Conservation (phyloP, 2,888 invertebrate genomes). For the Julus scandinavius region DNA sequence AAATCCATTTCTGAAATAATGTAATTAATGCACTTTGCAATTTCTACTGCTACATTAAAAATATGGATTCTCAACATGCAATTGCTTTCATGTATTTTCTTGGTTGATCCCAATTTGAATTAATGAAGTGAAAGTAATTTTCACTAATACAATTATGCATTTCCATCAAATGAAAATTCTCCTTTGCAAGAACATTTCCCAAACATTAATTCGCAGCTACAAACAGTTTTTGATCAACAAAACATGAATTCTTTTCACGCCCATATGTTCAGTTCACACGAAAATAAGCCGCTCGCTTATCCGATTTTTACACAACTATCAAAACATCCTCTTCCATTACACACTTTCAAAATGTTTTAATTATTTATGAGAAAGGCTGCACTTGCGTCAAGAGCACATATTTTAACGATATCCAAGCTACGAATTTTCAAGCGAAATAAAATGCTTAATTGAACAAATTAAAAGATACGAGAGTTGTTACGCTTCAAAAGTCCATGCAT, state of each 20-base stretch:
- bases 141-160: background rate
- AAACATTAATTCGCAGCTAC: background rate
- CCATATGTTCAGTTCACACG: constrained; percentile 5
- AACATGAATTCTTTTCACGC: constrained; percentile 6
- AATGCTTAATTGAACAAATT: constrained; percentile 7
- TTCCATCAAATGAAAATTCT: background rate
- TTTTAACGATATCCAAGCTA: constrained; percentile 23
- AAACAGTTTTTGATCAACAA: background rate
- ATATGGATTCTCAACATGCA: no score
- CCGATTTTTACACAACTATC: constrained; percentile 23
- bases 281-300: constrained; percentile 42
- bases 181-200: background rate
- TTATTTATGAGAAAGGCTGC: constrained; percentile 36
- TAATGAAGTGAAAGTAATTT: background rate
- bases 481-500: constrained; percentile 14
- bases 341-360: constrained; percentile 9
- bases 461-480: background rate
- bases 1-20: background rate
- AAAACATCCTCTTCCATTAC: constrained; percentile 13
- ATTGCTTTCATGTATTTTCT: background rate
- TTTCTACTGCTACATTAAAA: no score
- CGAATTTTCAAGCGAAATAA: constrained; percentile 25
- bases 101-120: background rate
- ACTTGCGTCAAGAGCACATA: background rate
- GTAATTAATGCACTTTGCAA: no score